Base-by-base conservation (phyloP, 2,797 vertebrate species). In the Sorex maritimensis region DNA sequence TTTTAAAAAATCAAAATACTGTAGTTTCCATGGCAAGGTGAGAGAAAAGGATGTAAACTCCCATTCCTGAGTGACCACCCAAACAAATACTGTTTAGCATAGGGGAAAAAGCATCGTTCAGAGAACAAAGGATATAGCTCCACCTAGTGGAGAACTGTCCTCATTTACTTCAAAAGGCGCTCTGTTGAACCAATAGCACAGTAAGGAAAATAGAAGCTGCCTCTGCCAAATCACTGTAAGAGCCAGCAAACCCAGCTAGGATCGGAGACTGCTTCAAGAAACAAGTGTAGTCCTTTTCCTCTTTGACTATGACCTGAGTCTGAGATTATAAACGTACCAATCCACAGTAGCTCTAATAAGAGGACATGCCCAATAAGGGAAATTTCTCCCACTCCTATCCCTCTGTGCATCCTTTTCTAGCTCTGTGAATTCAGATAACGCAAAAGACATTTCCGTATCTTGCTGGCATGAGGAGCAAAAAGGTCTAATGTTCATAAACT, bases 81-180 rank as follows among this genome's bases (percentile, higher is more conserved):
- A 88, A 77, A 81, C 9, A 63, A 79, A 38, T 19, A 63, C 49
- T 58, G 65, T 23, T 26, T 7, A 61, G n/a, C 63, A 63, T 61
- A 28, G 12, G 10, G 34, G n/a, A 44, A 46, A 58, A 58, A 55
- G 9, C 24, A 19, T 95, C 7, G 9, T 1, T 85, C 65, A 49
- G 77, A 92, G 94, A 97, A 72, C 86, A 94, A 97, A 93, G 97
- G 92, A 79, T 77, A 94, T 84, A 98, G 97, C 97, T 61, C 98
- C 98, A 97, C 96, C 98, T 98, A 97, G 98, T 82, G 98, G 98
- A 83, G 17, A 10, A 77, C 85, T 0, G 1, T 85, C n/a, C 14
- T 72, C 38, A 34, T 9, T 84, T 84, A 61, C 82, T 13, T 28
- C 12, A 8, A n/a, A 82, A 0, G 0, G 0, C 24, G 85, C 80